Percentiles rank a stretch among this genome's conserved stretches.
Evolutionary conservation across 1,140 invertebrate species (phyloP).

Genomic region (Sitophilus oryzae): DNA sequence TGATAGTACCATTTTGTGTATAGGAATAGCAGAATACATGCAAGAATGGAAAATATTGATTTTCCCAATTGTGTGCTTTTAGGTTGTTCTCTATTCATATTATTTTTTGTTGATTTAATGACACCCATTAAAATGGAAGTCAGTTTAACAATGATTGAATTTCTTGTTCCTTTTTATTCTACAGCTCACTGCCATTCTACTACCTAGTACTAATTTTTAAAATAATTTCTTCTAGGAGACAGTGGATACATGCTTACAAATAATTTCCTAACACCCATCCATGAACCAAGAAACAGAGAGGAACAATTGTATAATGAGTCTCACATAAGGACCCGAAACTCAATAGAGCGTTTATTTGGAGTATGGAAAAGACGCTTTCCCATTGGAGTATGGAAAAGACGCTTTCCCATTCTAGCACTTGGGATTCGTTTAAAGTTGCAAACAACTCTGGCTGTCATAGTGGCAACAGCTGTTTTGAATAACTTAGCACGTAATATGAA

Average conservation of each 20-base stretch:
- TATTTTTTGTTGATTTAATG: too few relatives aligned
- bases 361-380: slow-evolving; percentile 38
- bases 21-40: slow-evolving; percentile 31
- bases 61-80: slow-evolving; percentile 26
- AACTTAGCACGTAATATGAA: too few relatives aligned
- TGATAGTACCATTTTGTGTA: slow-evolving; percentile 41
- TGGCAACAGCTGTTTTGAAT: too few relatives aligned
- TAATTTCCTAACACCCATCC: slow-evolving; percentile 36
- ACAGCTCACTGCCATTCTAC: too few relatives aligned
- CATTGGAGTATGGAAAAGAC: slow-evolving; percentile 37
- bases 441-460: too few relatives aligned
- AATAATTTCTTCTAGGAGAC: slow-evolving; percentile 18
- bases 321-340: slow-evolving; percentile 39
- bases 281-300: slow-evolving; percentile 24
- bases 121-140: too few relatives aligned
- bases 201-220: too few relatives aligned
- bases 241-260: slow-evolving; percentile 26
- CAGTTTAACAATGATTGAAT: neutral
- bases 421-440: slow-evolving; percentile 30
- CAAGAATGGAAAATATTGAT: slow-evolving; percentile 19
- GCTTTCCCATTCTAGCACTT: slow-evolving; percentile 34
- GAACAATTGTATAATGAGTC: slow-evolving; percentile 37
- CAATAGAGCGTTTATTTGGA: slow-evolving; percentile 38
- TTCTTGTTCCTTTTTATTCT: neutral
- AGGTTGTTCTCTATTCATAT: slow-evolving; percentile 10